Evolutionary conservation across 2,113 vertebrate genomes (phyloP).

Genomic region (Rhinolophus ferrumequinum): DNA sequence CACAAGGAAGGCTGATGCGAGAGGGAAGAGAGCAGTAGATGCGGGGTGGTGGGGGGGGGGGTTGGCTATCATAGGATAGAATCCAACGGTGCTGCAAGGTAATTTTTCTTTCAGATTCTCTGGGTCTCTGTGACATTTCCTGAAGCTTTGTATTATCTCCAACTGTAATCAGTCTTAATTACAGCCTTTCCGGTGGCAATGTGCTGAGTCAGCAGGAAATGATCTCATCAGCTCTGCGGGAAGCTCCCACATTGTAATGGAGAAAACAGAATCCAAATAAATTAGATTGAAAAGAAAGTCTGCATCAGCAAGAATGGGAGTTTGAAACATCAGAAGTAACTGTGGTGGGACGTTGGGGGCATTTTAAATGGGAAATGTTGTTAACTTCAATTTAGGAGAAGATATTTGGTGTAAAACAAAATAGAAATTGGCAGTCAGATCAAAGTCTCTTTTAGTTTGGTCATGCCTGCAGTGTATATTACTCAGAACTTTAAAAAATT

Average conservation of each 20-base stretch:
- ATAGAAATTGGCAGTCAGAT: neutral
- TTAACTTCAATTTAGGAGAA: neutral
- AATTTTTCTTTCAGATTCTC: neutral
- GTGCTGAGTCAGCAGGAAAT: conserved; percentile 40
- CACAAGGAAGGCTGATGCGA: neutral
- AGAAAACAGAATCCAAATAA: neutral
- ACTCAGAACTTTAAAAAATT: neutral
- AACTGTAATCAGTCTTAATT: conserved; percentile 38
- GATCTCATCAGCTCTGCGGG: conserved; percentile 48
- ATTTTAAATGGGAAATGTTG: neutral
- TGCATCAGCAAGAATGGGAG: neutral
- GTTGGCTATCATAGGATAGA: neutral
- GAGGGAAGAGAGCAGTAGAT: neutral
- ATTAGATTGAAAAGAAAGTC: neutral
- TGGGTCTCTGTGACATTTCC: neutral
- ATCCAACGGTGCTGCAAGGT: neutral
- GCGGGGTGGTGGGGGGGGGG: too few relatives aligned
- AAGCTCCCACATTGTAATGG: neutral
- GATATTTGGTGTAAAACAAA: too few relatives aligned
- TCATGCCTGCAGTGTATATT: neutral
- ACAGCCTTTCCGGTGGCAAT: neutral
- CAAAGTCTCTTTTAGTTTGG: neutral
- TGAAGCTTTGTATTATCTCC: neutral
- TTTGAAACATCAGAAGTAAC: neutral
- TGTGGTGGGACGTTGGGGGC: neutral